Conservation (phyloP, 2,888 invertebrate species). For the Helobdella robusta region DNA sequence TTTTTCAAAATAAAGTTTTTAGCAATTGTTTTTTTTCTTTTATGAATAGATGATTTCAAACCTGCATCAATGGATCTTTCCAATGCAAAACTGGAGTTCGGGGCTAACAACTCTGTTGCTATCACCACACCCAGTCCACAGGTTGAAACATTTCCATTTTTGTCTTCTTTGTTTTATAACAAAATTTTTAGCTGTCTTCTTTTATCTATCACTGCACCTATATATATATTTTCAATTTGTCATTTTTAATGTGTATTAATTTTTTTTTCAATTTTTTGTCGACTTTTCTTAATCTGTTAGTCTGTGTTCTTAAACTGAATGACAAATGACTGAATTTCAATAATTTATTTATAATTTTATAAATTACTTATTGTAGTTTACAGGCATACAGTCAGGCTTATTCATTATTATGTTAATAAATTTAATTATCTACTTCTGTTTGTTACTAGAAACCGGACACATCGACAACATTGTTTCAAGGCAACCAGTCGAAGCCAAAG, state of each 20-base stretch:
- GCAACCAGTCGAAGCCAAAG: slow-evolving; percentile 78
- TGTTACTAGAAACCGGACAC: slow-evolving; percentile 64
- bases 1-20: too few species aligned
- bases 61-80: slow-evolving; percentile 91
- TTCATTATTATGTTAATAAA: too few species aligned
- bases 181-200: too few species aligned
- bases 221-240: not conserved
- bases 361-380: too few species aligned
- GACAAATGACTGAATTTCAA: not conserved
- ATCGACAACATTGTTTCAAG: slow-evolving; percentile 77
- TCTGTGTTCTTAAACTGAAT: not conserved
- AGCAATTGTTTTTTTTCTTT: not conserved
- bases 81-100: slow-evolving; percentile 79
- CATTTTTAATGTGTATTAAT: not conserved
- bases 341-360: not conserved
- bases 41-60: slow-evolving; percentile 79
- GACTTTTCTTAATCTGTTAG: not conserved
- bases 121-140: slow-evolving; percentile 90
- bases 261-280: too few species aligned
- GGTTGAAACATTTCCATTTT: too few species aligned
- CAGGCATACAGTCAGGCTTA: too few species aligned
- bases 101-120: slow-evolving; percentile 68
- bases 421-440: not conserved
- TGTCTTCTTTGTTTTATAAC: too few species aligned
- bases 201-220: too few species aligned